Evolutionary conservation across 2,113 vertebrate species (phyloP), one percentile per base, ranked within the genome.

Genomic region (Notothenia rossii): DNA sequence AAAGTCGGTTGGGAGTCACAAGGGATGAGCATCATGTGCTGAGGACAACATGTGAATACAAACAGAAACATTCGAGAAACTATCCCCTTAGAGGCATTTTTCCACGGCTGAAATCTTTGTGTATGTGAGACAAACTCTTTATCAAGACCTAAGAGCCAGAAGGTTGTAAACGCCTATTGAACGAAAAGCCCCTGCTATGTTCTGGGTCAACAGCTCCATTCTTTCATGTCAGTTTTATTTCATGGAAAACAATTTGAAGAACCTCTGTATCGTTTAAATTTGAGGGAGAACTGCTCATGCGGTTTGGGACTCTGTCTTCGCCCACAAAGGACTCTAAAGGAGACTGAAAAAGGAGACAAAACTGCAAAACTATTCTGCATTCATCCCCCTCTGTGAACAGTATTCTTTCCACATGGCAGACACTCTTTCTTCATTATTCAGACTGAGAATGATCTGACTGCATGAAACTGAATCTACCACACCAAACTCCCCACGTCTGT

Each of bases 351-450:
- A 55, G 68, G 61, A 64, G 22, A 67, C 18, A 59, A 86, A 78
- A 56, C 77, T 65, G 53, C 11, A 1, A 63, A 80, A 74, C 61
- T 64, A 75, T 68, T 85, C 50, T 33, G 74, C 68, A 76, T 77
- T 79, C 73, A 82, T 88, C 67, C n/a, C 59, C 56, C 17, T 29
- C 43, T 75, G 73, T 58, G 58, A 82, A 64, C 55, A 17, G 77
- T 64, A 82, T 65, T 90, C 76, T 80, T 70, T 83, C 66, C 81
- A 86, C 84, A 80, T 71, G 80, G 82, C 54, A 82, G 81, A 33
- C 59, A 20, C 69, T 58, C 69, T 75, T 83, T 81, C 73, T 89
- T 77, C 75, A 86, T 91, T 86, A 89, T 90, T 90, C 69, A 90
- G 74, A 60, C 40, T 33, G 77, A 68, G 73, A 75, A 79, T 67